Evolutionary conservation across 2,113 vertebrate genomes (phyloP), one percentile per base, ranked within the genome.

Genomic region (Melanotaenia duboulayi): DNA sequence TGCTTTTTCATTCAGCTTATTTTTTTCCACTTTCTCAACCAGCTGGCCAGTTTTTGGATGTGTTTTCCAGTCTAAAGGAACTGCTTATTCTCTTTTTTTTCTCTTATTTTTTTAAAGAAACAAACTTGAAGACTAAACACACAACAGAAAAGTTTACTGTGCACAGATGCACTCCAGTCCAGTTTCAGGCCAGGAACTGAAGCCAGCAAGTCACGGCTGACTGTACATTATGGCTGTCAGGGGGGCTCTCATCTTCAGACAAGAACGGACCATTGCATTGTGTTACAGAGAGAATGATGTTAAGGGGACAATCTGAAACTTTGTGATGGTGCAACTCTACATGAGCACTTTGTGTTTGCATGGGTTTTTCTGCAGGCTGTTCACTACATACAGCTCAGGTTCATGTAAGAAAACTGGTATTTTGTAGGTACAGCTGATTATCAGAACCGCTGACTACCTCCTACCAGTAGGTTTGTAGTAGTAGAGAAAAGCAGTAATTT

Each of bases 131-230:
- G 89, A 89, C 86, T 80, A 91, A 92, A 89, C 85, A 90, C 77
- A 90, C 85, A 89, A 87, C 80, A 91, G 75, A 80, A 76, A 86
- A 67, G 84, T 90, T 88, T 90, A 87, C 83, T 81, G 86, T 82
- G 82, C 83, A 86, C 88, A 86, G 87, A 91, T 90, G 87, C 86
- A 87, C 83, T 73, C 65, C 66, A 78, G 83, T 83, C 82, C 66
- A 81, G 69, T 80, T 81, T 32, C 64, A 84, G 84, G 90, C 89
- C 88, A 87, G 81, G 79, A 89, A 77, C 80, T 57, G 4, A 14
- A 86, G 84, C 86, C 88, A 92, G 76, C 56, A 73, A 82, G 77
- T 90, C 87, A 89, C 82, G 87, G 84, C 82, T 82, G 81, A 74
- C 81, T 89, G 80, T 88, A 71, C 84, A 74, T 92, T 87, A 88